Base-by-base conservation (phyloP, 1,140 invertebrate species). In the Drosophila watanabei region DNA sequence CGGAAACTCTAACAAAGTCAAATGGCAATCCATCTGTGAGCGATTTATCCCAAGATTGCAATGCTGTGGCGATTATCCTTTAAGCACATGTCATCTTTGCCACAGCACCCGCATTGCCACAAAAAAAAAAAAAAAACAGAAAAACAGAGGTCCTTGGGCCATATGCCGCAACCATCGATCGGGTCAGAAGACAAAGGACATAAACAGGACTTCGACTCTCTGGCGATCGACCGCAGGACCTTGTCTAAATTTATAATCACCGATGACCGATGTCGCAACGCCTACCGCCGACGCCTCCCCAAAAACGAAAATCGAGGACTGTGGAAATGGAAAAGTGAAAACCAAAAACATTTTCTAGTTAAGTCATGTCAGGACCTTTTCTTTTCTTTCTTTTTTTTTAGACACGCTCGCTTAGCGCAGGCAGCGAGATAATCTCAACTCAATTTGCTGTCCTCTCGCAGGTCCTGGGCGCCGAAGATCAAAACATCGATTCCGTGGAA, bases 271-370 rank as follows among this genome's bases (percentile, higher is more conserved):
- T 91, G 83, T 91, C 73, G 68, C 35, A 56, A 60, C 88, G 88
- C 87, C 87, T 69, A 76, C 71, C 48, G 14, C 37, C 33, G 35
- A 32, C 66, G 43, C 28, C 66, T 52, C 68, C 56, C 33, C 32
- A 30, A 52, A 37, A 41, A 30, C 35, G 58, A 49, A 68, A 76
- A 61, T 24, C 24, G 43, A 69, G 79, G 52, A 75, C 54, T 70
- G 46, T 24, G 24, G 24, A 24, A 24, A 24, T 43, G 35, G 66
- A 68, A 65, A 69, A 51, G 65, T 73, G 58, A 43, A 59, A 81
- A 87, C 73, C 82, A 78, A 78, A 82, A 84, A 75, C 73, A 89
- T 79, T 89, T 89, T 89, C 86, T 89, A 82, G 86, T 89, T 88
- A 89, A 89, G 85, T 89, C 85, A 85, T 90, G 81, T 80, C 77